Evolutionary conservation across 2,888 invertebrate species (phyloP), one percentile per base, ranked within the genome.

Genomic region (Leptura quadrifasciata): DNA sequence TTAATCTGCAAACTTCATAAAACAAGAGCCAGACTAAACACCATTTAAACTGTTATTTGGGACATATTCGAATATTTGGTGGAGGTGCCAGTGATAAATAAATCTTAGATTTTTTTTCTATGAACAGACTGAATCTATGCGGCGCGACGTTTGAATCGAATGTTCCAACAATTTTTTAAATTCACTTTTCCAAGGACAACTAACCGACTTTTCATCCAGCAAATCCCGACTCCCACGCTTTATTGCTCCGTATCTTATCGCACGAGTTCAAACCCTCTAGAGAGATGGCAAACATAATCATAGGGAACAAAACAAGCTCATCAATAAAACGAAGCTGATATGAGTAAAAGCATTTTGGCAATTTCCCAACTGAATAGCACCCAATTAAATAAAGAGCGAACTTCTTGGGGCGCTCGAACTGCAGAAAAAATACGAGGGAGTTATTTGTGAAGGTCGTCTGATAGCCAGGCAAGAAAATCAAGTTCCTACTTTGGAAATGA

Each of bases 301-400:
- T 10, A n/a, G 61, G 61, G 61, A 63, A 35, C 35, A 35, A 18
- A 17, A 63, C 61, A 17, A 24, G n/a, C 18, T 35, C 31, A 63
- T 63, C 35, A 18, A 31, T 15, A 35, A 63, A 63, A 18, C 9
- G 35, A 63, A 18, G 12, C 61, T 35, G 35, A 63, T n/a, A 31
- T 35, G 61, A 63, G 60, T 27, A 15, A 24, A n/a, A 60, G 60
- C 60, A 27, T 60, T 60, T 60, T 15, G 60, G 24, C 60, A 60
- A 60, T 60, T 24, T 60, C 60, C 24, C 60, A 60, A 60, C 24
- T 21, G 58, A 58, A 58, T 58, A 21, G 24, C 15, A 12, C 9
- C 9, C 21, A 4, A 21, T 27, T 60, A 60, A 39, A 39, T 15
- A 15, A 39, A 39, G 39, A 35, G 24, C 5, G 27, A 31, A 31